Evolutionary conservation across 2,797 vertebrate genomes (phyloP).

Genomic region (Erithacus rubecula): DNA sequence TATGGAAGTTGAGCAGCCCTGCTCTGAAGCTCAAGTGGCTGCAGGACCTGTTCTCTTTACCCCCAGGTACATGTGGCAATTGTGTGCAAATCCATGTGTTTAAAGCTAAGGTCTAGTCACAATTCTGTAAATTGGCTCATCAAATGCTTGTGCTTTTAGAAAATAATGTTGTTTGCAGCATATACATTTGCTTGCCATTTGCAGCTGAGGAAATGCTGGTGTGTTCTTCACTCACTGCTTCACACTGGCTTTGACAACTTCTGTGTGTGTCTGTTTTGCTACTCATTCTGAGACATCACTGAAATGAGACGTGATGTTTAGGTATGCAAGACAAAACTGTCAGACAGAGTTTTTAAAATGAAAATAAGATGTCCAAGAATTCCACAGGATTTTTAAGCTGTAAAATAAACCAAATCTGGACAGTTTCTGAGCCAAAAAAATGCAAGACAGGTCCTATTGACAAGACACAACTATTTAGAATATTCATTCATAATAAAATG

Average conservation of each 20-base stretch:
- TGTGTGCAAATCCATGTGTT: not conserved
- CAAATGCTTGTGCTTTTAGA: not conserved
- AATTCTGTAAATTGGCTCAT: not conserved
- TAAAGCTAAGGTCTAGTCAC: not conserved
- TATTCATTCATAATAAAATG: not conserved
- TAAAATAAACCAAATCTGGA: conserved; percentile 8
- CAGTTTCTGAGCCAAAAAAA: not conserved
- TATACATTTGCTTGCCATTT: not conserved
- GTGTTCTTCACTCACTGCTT: not conserved
- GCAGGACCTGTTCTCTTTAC: not conserved
- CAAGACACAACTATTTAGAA: not conserved
- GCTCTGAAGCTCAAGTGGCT: fast-evolving
- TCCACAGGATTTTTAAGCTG: not conserved
- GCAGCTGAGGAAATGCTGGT: not conserved
- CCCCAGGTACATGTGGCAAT: not conserved
- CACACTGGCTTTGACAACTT: not conserved
- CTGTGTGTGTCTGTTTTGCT: not conserved
- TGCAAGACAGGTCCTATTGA: not conserved
- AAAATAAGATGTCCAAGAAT: not conserved
- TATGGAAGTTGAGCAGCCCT: not conserved
- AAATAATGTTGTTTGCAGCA: not conserved
- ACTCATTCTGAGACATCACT: not conserved
- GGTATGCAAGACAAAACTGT: not conserved
- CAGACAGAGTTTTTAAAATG: not conserved
- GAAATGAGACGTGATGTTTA: not conserved